Evolutionary conservation across 2,113 vertebrate genomes (phyloP), one percentile per base, ranked within the genome.

Genomic region (Haplotaxodon microlepis): DNA sequence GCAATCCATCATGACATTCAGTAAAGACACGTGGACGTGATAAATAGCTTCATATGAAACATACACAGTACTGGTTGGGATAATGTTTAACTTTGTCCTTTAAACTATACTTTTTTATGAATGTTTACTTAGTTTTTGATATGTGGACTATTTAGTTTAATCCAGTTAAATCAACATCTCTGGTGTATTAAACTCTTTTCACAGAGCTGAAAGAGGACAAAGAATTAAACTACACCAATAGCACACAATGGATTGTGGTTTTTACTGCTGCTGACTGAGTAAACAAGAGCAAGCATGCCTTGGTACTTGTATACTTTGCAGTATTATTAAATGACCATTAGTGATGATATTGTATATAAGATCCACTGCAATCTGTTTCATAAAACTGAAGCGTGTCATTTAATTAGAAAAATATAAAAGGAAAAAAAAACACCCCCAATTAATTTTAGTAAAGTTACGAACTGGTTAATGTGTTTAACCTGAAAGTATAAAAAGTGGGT

Each of bases 141-240:
- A 17, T 47, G 71, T 47, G 24, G 24, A 47, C 42, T 29, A 47
- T 29, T 11, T 27, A 11, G 24, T 76, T 76, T 76, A 4, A 29
- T 29, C 69, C 9, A 47, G 6, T 76, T 76, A 29, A 31, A 76
- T 50, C 71, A 76, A 19, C 9, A 50, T 76, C 16, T 50, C 42
- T 47, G 40, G 24, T 76, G 24, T 76, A 19, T 47, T 50, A 29
- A 50, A 76, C 69, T 29, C 40, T 27, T 47, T 29, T 76, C 69
- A 76, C 42, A 11, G 40, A 47, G 69, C 40, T 76, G 69, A 76
- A 76, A 76, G 40, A 76, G 42, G 42, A 76, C 71, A 47, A 76
- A 76, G 42, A 47, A 47, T 29, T 19, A 76, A 76, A 47, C 17
- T 3, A 31, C 17, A 78, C 8, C 42, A 50, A 19, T 19, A 78